Percentiles rank a stretch among this genome's conserved stretches.
These are phyloP conservation scores for Oreohelix idahoensis DNA, from an alignment of 1,140 invertebrate species.

Conservation along the genomic window DNA sequence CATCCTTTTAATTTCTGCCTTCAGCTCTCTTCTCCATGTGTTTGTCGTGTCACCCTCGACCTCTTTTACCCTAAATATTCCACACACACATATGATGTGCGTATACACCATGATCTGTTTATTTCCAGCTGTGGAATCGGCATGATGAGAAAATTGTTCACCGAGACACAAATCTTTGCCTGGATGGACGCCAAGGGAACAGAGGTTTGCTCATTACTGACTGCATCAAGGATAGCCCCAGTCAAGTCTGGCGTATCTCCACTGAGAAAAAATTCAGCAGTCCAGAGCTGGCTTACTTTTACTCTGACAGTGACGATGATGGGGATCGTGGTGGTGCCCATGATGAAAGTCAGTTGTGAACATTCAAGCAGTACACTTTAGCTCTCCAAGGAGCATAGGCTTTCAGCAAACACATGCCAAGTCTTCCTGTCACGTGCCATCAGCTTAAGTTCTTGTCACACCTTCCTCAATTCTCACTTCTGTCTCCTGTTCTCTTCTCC, in stretches of 20 bases:
- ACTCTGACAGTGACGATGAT: background rate
- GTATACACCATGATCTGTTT: background rate
- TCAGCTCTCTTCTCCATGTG: no score
- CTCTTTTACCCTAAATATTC: no score
- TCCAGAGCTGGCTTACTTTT: background rate
- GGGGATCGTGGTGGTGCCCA: background rate
- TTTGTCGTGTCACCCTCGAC: no score
- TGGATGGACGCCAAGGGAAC: constrained; percentile 79
- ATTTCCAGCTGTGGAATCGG: constrained; percentile 81
- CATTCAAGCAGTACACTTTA: no score
- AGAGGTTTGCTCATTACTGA: constrained; percentile 81
- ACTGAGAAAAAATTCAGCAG: constrained; percentile 22
- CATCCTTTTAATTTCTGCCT: no score
- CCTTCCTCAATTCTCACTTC: no score
- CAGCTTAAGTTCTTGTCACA: no score
- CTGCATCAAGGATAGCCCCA: constrained; percentile 79
- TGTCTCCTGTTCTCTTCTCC: no score
- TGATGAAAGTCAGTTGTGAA: background rate
- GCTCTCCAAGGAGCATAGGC: no score
- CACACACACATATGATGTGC: no score
- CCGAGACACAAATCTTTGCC: constrained; percentile 82
- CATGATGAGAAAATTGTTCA: constrained; percentile 81
- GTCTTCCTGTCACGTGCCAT: no score
- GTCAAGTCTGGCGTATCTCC: constrained; percentile 78
- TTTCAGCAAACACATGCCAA: no score